phyloP scores from a whole-genome alignment of 2,113 vertebrate species.

The Melanerpes formicivorus region DNA sequence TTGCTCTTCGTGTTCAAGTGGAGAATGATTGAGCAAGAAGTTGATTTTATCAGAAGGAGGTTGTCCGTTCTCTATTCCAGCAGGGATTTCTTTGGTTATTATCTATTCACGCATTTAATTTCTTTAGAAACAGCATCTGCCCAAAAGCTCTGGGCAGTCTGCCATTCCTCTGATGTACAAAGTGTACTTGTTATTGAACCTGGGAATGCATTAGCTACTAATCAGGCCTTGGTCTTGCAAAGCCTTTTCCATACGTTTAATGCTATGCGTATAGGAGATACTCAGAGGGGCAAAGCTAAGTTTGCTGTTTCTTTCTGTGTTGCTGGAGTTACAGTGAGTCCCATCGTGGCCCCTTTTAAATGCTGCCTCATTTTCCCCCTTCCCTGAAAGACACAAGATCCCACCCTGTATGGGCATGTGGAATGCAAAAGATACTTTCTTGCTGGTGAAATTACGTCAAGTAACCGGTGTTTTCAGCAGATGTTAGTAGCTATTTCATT shows the following conservation, averaged over 20 bases:
- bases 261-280: background rate
- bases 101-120: constrained; percentile 71
- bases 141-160: constrained; percentile 65
- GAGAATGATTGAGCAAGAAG: constrained; percentile 58
- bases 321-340: background rate
- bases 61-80: constrained; percentile 61
- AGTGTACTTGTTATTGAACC: constrained; percentile 67
- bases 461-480: background rate
- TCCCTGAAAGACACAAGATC: background rate
- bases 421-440: background rate
- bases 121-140: constrained; percentile 65
- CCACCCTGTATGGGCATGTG: background rate
- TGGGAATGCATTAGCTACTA: constrained; percentile 57
- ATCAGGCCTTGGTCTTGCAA: constrained; percentile 41
- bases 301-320: background rate
- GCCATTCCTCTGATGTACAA: constrained; percentile 64
- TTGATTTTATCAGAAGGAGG: constrained; percentile 64
- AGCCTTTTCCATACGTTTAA: constrained; percentile 19
- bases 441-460: background rate
- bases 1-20: background rate
- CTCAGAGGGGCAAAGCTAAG: background rate
- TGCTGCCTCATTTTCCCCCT: background rate
- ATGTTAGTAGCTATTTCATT: background rate
- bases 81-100: constrained; percentile 65
- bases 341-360: background rate